Evolutionary conservation across 2,797 vertebrate genomes (phyloP).

Genomic region (Rachycentron canadum): DNA sequence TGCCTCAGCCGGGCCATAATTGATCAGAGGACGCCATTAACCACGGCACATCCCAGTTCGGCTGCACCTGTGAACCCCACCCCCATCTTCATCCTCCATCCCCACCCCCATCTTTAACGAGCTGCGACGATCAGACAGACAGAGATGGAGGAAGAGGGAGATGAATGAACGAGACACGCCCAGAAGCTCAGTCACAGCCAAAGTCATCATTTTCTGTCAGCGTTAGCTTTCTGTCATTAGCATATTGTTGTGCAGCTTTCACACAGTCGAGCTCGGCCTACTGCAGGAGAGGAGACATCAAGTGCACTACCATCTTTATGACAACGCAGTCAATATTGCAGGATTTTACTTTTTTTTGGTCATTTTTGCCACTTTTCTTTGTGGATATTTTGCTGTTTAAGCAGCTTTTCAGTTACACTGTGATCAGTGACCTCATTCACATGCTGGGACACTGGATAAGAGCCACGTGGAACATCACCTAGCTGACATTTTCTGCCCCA

Average conservation of each 20-base stretch:
- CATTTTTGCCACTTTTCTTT: slow-evolving; percentile 19
- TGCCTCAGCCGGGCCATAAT: slow-evolving; percentile 68
- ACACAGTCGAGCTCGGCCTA: slow-evolving; percentile 7
- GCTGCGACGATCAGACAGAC: slow-evolving; percentile 38
- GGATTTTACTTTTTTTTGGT: slow-evolving; percentile 35
- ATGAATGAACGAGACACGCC: slow-evolving; percentile 63
- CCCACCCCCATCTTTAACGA: slow-evolving; percentile 53
- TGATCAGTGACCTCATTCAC: slow-evolving; percentile 20
- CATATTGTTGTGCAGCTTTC: slow-evolving; percentile 24
- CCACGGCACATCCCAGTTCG: slow-evolving; percentile 40
- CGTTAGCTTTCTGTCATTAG: slow-evolving; percentile 41
- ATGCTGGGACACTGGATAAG: slow-evolving; percentile 15
- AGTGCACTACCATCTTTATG: slow-evolving; percentile 12
- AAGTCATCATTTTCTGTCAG: slow-evolving; percentile 51
- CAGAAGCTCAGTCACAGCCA: slow-evolving; percentile 59
- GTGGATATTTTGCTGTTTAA: slow-evolving; percentile 16
- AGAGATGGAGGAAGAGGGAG: slow-evolving; percentile 30
- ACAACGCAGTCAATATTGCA: slow-evolving; percentile 34
- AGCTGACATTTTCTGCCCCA: slow-evolving; percentile 18
- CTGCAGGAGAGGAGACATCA: slow-evolving; percentile 35
- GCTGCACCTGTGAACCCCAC: slow-evolving; percentile 76
- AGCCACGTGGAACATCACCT: slow-evolving; percentile 12
- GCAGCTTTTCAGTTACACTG: slow-evolving; percentile 27
- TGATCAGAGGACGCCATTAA: slow-evolving; percentile 74
- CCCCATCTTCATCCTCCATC: slow-evolving; percentile 9